Evolutionary conservation across 2,797 vertebrate species (phyloP), one percentile per base, ranked within the genome.

Genomic region (Rachycentron canadum): DNA sequence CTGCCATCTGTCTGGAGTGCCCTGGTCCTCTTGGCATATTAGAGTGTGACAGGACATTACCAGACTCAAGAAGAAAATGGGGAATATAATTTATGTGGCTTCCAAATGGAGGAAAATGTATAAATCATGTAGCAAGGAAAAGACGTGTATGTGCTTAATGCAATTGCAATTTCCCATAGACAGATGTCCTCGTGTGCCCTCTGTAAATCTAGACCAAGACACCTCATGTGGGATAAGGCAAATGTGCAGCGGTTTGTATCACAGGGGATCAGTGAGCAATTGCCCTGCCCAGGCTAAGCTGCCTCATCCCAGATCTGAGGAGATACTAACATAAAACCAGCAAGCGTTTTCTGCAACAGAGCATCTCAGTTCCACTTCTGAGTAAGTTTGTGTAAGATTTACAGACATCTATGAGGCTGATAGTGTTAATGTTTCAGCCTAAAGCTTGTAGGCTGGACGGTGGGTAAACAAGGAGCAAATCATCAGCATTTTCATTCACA

Each of bases 1-100:
- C 80, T 10, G 74, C 83, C 83, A 80, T 85, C 85, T 81, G 82
- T 88, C 80, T 86, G 82, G 65, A 55, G 57, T 45, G 81, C 62
- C 56, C 62, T 21, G 65, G 57, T 70, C 81, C 52, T 67, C 62
- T 62, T 79, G 76, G 83, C 76, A 75, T 56, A 40, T 85, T 40
- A 58, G 50, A 69, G 57, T 60, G 43, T 57, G 73, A 73, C 73
- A n/a, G 49, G 70, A 73, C 63, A 81, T 77, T 66, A 82, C 40
- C 62, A 70, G 55, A 65, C 59, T 58, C 11, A 17, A 65, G 38
- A 49, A 2, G 38, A 73, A 76, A 76, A 25, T 5, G 64, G 61
- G 43, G 57, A 45, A 60, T 49, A 49, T 59, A 60, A 30, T 38
- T 52, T 45, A 1, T 14, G 12, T 28, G 47, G 55, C 28, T 52